phyloP scores from a whole-genome alignment of 2,113 vertebrate species.

The Symphodus melops region DNA sequence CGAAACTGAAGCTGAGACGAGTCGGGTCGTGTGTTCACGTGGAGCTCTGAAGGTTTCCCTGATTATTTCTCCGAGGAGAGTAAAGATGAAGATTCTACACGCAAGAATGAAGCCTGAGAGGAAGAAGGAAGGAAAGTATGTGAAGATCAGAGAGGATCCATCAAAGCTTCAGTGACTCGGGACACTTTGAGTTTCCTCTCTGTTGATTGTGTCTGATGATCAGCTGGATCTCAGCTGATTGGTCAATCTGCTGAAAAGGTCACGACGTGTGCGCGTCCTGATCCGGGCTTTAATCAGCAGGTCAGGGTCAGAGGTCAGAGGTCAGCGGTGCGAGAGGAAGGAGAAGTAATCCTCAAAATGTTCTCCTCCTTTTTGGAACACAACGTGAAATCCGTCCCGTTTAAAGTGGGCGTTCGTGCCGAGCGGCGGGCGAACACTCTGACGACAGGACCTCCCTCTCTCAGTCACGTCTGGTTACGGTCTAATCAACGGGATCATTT shows the following conservation, averaged over 20 bases:
- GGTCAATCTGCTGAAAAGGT: background rate
- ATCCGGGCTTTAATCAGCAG: background rate
- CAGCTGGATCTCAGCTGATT: constrained; percentile 27
- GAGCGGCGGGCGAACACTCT: background rate
- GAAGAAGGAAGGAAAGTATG: background rate
- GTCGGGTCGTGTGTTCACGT: background rate
- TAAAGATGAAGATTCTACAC: background rate
- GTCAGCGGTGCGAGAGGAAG: constrained; percentile 3
- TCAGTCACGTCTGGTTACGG: constrained; percentile 8
- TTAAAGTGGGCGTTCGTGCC: too few relatives aligned
- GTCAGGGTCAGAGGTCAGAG: too few relatives aligned
- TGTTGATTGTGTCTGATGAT: constrained; percentile 37
- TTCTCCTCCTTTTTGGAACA: too few relatives aligned
- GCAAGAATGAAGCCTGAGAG: background rate
- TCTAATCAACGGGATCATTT: constrained; percentile 38
- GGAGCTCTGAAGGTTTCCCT: background rate
- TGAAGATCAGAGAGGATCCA: background rate
- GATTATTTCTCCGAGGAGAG: background rate
- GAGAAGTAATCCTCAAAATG: background rate
- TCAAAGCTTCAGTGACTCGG: background rate
- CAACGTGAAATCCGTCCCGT: too few relatives aligned
- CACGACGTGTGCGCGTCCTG: background rate
- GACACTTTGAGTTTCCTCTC: background rate
- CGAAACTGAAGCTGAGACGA: background rate
- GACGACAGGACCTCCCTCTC: background rate